Evolutionary conservation across 2,113 vertebrate species (phyloP).

Genomic region (Hippopotamus amphibius): DNA sequence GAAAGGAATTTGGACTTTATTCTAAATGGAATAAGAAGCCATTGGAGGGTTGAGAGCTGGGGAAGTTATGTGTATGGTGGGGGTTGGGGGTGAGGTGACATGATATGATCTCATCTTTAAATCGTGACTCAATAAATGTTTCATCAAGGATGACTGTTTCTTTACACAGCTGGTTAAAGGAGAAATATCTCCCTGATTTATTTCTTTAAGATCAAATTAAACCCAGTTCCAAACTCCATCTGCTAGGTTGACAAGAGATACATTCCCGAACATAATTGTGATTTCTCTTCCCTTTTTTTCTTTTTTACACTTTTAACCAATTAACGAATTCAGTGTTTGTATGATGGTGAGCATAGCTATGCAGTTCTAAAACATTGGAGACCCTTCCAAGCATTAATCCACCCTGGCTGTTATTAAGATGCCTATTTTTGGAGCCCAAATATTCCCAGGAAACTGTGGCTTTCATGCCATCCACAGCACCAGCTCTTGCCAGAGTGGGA

Average conservation of each 20-base stretch:
- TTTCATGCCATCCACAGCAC: neutral
- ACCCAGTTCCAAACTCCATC: neutral
- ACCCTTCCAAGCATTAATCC: neutral
- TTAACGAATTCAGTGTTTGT: neutral
- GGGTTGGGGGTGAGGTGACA: fast-evolving
- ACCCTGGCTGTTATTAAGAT: neutral
- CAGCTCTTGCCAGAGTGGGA: neutral
- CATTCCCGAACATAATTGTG: neutral
- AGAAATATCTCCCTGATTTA: neutral
- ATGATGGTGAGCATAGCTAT: neutral
- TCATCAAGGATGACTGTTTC: neutral
- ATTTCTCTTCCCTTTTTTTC: neutral
- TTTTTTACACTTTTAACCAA: neutral
- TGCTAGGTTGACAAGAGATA: neutral
- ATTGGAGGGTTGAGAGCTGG: neutral
- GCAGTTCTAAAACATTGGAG: neutral
- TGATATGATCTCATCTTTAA: conserved; percentile 32
- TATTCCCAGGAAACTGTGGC: neutral
- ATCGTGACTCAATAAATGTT: neutral
- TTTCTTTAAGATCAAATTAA: conserved; percentile 39
- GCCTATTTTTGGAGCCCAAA: neutral
- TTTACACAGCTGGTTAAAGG: neutral
- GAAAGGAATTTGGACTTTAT: neutral
- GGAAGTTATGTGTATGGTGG: neutral
- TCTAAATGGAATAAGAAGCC: neutral